Evolutionary conservation across 2,113 vertebrate species (phyloP).

Genomic region (Syngnathus floridae): DNA sequence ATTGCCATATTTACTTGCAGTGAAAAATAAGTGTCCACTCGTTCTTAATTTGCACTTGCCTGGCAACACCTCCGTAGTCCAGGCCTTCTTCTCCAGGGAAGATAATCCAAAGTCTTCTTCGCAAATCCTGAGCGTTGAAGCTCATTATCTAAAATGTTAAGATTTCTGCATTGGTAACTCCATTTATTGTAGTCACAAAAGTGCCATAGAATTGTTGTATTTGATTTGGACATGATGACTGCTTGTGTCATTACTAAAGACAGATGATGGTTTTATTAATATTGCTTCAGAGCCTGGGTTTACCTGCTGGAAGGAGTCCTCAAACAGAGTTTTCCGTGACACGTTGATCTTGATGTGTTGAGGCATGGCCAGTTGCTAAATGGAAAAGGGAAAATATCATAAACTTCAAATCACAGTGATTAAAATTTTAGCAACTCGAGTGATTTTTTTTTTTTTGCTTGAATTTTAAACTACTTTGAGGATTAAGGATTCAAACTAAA

Average conservation of each 20-base stretch:
- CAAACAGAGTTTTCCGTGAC: conserved; percentile 90
- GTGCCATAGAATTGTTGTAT: background rate
- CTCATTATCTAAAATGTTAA: conserved; percentile 84
- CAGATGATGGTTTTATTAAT: background rate
- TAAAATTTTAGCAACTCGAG: background rate
- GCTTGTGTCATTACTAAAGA: background rate
- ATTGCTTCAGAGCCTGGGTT: background rate
- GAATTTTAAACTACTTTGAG: background rate
- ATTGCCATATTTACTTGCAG: background rate
- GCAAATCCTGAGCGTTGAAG: conserved; percentile 89
- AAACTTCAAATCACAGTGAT: background rate
- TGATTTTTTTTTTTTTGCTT: no score
- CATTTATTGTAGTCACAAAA: background rate
- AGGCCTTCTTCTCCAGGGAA: conserved; percentile 98
- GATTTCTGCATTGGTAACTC: background rate
- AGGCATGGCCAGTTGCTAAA: conserved; percentile 91
- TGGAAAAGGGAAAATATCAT: conserved; percentile 31
- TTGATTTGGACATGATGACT: background rate
- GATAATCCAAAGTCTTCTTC: conserved; percentile 94
- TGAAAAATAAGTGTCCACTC: background rate
- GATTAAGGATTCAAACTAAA: background rate
- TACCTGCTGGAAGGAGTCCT: conserved; percentile 98
- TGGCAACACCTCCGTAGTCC: conserved; percentile 95
- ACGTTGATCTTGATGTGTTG: conserved; percentile 97
- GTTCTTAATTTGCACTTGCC: conserved; percentile 54